Base-by-base conservation (phyloP, 2,888 invertebrate species). In the Caenorhabditis panamensis region DNA sequence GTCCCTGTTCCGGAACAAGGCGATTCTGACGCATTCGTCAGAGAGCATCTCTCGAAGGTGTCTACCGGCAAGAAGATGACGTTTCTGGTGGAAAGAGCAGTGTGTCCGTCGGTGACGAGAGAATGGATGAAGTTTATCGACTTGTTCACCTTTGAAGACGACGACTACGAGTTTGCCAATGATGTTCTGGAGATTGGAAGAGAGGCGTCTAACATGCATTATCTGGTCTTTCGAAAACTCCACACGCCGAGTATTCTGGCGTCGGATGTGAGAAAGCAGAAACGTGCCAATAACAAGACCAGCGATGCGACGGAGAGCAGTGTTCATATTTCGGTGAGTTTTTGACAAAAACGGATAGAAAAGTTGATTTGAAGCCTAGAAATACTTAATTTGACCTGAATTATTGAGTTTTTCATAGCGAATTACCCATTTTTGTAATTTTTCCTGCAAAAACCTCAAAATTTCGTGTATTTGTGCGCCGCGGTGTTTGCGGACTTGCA, bases 151-250 rank as follows among this genome's bases (percentile, higher is more conserved):
- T 49, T 16, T 18, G 64, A 58, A 13, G 62, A 71, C 28, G 13
- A 13, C 9, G 66, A 80, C 24, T 9, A 41, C 11, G 66, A 80
- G 49, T 63, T 80, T 66, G 69, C 80, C 8, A 6, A 41, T 18
- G 80, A 80, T 37, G 80, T 47, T 6, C 61, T 66, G 1, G 68
- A 76, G 3, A 80, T 80, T 18, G 80, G 80, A 28, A 18, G 72
- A 11, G 75, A 64, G 47, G 81, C 81, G 2, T 63, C 62, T 18
- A 72, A 72, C 26, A 72, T 81, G 77, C 77, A 81, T 37, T 53
- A 37, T 3, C 47, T 81, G 6, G 56, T 81, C 36, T 59, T 81
- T 58, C 54, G 51, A 11, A 81, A 81, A 47, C 22, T 81, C 11
- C 56, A 16, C 3, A 59, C 81, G 24, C 69, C 73, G 36, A 81